A percentile compares a stretch with the other conserved stretches of the same genome.
phyloP scores from a whole-genome alignment of 2,888 invertebrate species.

The Ichneumoninae sp. region DNA sequence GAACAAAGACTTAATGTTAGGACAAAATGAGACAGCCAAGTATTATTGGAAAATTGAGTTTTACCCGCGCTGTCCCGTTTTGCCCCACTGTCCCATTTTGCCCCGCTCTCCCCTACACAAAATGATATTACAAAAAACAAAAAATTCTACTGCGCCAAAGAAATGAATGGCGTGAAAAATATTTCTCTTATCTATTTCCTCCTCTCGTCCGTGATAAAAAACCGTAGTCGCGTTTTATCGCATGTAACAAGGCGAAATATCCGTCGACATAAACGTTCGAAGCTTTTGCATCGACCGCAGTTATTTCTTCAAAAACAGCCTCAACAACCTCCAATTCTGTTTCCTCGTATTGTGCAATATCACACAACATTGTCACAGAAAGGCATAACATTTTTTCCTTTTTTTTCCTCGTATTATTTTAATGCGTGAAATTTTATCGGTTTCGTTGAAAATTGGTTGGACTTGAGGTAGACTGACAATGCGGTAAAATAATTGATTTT shows the following conservation, averaged over 20 bases:
- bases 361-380: background rate
- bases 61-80: too few species aligned
- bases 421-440: background rate
- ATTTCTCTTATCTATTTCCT: background rate
- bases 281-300: background rate
- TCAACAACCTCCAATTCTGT: background rate
- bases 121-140: too few species aligned
- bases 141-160: too few species aligned
- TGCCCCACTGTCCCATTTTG: too few species aligned
- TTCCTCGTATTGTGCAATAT: conserved; percentile 36
- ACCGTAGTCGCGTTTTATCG: conserved; percentile 20
- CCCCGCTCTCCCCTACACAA: too few species aligned
- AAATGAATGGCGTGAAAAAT: too few species aligned
- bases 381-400: conserved; percentile 1
- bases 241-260: conserved; percentile 34
- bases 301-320: background rate
- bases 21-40: too few species aligned
- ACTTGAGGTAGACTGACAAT: background rate
- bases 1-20: too few species aligned
- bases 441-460: background rate
- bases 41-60: too few species aligned
- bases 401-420: background rate
- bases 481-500: background rate
- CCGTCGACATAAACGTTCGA: background rate
- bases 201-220: background rate